A percentile compares a stretch with the other conserved stretches of the same genome.
These are phyloP conservation scores for Mormyrus proboscirostris DNA, from an alignment of 2,797 vertebrate species.

Conservation along the genomic window DNA sequence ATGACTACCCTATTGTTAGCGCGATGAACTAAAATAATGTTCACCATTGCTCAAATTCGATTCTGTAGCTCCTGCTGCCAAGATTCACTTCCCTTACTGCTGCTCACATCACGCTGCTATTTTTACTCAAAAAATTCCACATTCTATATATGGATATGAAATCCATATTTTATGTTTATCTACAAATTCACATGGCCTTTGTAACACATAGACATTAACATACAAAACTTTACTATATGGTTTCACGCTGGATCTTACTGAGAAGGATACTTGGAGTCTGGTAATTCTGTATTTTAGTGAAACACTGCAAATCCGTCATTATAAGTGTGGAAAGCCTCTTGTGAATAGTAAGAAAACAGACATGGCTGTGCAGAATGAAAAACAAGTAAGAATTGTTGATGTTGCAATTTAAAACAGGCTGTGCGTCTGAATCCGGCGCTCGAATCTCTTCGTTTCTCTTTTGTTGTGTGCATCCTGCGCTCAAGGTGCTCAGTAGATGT, in stretches of 20 bases:
- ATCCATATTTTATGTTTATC: not conserved
- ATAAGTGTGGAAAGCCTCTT: not conserved
- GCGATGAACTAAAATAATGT: not conserved
- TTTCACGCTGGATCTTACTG: not conserved
- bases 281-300: not conserved
- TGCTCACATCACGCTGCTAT: not conserved
- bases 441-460: not conserved
- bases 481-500: not conserved
- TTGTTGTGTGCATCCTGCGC: not conserved
- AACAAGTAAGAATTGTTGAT: not conserved
- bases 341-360: not conserved
- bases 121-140: not conserved
- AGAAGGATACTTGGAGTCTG: not conserved
- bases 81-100: not conserved
- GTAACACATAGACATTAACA: not conserved
- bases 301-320: not conserved
- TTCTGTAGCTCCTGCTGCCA: not conserved
- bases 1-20: not conserved
- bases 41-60: not conserved
- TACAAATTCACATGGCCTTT: not conserved
- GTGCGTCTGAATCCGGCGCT: not conserved
- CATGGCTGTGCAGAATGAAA: not conserved
- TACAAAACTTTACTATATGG: not conserved
- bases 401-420: not conserved
- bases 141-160: not conserved